phyloP scores from a whole-genome alignment of 2,113 vertebrate species.

The Limanda limanda region DNA sequence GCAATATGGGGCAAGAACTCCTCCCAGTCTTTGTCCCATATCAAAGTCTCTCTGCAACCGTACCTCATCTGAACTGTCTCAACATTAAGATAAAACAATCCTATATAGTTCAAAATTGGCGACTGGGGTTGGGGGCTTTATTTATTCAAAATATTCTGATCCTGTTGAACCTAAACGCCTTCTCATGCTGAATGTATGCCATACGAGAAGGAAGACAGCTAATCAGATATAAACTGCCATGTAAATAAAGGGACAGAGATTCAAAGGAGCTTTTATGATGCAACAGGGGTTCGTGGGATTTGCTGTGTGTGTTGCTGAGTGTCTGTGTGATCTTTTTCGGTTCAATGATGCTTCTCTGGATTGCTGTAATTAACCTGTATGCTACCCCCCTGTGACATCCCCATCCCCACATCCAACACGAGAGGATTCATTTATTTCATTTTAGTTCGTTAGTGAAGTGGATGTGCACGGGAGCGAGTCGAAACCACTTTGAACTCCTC shows the following conservation, averaged over 20 bases:
- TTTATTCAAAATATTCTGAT: conserved; percentile 52
- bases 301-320: conserved; percentile 73
- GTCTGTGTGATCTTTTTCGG: conserved; percentile 67
- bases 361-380: conserved; percentile 61
- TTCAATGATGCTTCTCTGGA: conserved; percentile 61
- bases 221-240: conserved; percentile 85
- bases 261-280: conserved; percentile 73
- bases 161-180: conserved; percentile 67
- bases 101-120: conserved; percentile 9
- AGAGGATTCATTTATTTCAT: conserved; percentile 29
- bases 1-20: conserved; percentile 38
- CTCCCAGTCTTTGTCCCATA: conserved; percentile 26
- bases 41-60: conserved; percentile 26
- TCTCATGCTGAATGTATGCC: conserved; percentile 84
- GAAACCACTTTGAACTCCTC: conserved; percentile 55
- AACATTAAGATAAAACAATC: conserved; percentile 42
- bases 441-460: conserved; percentile 24
- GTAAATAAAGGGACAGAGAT: conserved; percentile 80
- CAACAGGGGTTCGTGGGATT: conserved; percentile 53
- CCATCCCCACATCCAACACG: conserved; percentile 26
- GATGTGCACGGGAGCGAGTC: conserved; percentile 46
- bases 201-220: conserved; percentile 75
- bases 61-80: conserved; percentile 55
- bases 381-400: not conserved
- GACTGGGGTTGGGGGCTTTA: conserved; percentile 47